Base-by-base conservation (phyloP, 2,113 vertebrate species). In the Gavialis gangeticus region DNA sequence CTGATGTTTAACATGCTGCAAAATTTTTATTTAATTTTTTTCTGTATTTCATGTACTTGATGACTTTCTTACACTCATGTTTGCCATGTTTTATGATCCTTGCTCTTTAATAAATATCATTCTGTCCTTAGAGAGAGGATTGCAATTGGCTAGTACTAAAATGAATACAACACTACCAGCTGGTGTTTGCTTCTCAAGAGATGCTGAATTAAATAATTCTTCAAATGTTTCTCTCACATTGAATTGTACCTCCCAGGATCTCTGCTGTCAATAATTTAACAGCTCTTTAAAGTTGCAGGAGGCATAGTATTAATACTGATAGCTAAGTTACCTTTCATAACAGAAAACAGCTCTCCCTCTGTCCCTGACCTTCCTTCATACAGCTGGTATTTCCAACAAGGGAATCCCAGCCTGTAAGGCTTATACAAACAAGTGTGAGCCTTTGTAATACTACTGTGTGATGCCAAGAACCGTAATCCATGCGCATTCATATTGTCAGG, bases 321-420 rank as follows among this genome's bases (percentile, higher is more conserved):
- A 87, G 12, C 67, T 82, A 88, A 64, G 56, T 56, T 76, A 30
- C 46, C 8, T 27, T 34, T 8, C 10, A 46, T n/a, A 81, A 82
- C 17, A 56, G 83, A 64, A 84, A 0, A 2, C 22, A 66, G 27
- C 37, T 94, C n/a, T 46, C 5, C 0, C 2, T 5, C 63, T 85
- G 66, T 15, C 75, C 2, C 0, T 54, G 60, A 66, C 63, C 58
- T 90, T 59, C 84, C 78, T 13, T 81, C 56, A 21, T 2, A 8
- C 11, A 12, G 79, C 46, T 30, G 75, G 79, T 34, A 81, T 2
- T 2, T 73, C 58, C 18, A 34, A 28, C 13, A 1, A 0, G 0
- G 21, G 12, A 4, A 2, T 56, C 15, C 30, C 15, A 3, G 30
- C 24, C 37, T 75, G 59, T 37, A 63, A 73, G 37, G 59, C 34